Conservation (phyloP, 2,888 invertebrate species). For the Drosophila neotestacea region DNA sequence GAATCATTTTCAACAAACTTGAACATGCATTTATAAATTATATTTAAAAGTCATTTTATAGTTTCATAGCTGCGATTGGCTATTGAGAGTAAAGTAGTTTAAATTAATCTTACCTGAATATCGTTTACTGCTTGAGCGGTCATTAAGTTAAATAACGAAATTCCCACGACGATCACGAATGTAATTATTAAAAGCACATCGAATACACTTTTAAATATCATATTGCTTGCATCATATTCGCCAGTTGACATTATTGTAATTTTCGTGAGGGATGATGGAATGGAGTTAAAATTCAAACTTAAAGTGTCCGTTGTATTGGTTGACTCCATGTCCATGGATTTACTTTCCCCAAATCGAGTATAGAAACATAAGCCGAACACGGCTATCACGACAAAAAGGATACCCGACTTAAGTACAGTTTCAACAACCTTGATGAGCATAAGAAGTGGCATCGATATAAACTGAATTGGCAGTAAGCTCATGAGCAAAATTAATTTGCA, state of each 20-base stretch:
- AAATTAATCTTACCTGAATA: constrained; percentile 11
- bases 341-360: background rate
- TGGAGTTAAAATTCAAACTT: background rate
- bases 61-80: no score
- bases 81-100: background rate
- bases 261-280: background rate
- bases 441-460: constrained; percentile 15
- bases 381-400: background rate
- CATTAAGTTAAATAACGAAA: constrained; percentile 7
- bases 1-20: no score
- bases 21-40: no score
- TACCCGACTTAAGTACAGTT: background rate
- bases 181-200: background rate
- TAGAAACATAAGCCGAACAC: constrained; percentile 13
- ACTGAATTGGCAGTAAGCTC: background rate
- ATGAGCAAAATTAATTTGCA: background rate
- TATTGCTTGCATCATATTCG: constrained; percentile 17
- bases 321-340: background rate
- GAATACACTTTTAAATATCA: background rate
- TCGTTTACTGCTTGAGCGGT: constrained; percentile 8
- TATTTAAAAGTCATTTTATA: no score
- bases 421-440: constrained; percentile 11
- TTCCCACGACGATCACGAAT: constrained; percentile 9
- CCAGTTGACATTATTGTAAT: constrained; percentile 15
- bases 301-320: background rate